Evolutionary conservation across 2,113 vertebrate genomes (phyloP).

Genomic region (Suricata suricatta): DNA sequence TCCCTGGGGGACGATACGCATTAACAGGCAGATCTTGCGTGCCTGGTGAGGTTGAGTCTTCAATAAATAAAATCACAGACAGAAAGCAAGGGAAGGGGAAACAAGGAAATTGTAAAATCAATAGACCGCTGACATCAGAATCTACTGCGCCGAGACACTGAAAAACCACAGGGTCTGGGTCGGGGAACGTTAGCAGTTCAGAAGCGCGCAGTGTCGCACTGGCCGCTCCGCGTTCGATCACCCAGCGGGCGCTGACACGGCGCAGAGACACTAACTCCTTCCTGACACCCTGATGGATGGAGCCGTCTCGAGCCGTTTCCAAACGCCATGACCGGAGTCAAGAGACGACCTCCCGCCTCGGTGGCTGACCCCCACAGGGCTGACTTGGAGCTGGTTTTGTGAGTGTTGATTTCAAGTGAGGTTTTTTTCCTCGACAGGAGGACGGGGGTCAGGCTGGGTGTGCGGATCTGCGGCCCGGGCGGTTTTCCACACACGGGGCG

Average conservation of each 20-base stretch:
- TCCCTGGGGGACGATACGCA: rapidly evolving
- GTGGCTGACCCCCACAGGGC: not conserved
- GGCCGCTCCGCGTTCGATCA: not conserved
- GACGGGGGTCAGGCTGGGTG: rapidly evolving
- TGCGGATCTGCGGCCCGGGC: not conserved
- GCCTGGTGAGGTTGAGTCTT: not conserved
- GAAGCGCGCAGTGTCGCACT: not conserved
- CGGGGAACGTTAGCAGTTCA: slow-evolving; percentile 53
- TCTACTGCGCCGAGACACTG: not conserved
- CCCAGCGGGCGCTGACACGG: not conserved
- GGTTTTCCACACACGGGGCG: not conserved
- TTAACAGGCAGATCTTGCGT: rapidly evolving
- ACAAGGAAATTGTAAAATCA: slow-evolving; percentile 39
- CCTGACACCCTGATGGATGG: not conserved
- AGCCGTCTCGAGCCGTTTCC: not conserved
- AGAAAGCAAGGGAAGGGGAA: not conserved
- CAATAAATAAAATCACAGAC: slow-evolving; percentile 61
- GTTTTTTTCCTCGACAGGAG: not conserved
- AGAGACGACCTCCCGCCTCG: not conserved
- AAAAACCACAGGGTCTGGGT: slow-evolving; percentile 9
- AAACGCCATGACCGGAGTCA: not conserved
- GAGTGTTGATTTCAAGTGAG: not conserved
- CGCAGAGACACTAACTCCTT: not conserved
- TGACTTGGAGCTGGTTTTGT: not conserved
- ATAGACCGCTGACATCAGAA: not conserved